Percentiles rank a stretch among this genome's conserved stretches.
These are phyloP conservation scores for Atlantisia rogersi DNA, from an alignment of 2,113 vertebrate genomes.

Conservation along the genomic window DNA sequence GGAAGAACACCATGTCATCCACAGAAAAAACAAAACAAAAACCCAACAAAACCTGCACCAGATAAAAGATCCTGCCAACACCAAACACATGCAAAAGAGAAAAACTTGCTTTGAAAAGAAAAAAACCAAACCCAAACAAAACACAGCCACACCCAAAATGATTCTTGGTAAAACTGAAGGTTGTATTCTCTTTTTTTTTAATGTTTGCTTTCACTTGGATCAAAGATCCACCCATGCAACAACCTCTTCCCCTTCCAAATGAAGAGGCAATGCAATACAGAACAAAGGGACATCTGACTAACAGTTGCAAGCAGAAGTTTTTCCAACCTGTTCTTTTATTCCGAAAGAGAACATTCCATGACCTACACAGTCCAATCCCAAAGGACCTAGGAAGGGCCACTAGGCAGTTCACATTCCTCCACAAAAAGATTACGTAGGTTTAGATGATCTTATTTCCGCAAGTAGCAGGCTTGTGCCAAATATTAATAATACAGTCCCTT, in stretches of 20 bases:
- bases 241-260: background rate
- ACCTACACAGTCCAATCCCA: background rate
- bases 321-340: slow-evolving; percentile 13
- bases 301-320: background rate
- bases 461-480: background rate
- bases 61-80: background rate
- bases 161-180: background rate
- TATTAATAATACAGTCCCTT: slow-evolving; percentile 23
- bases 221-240: background rate
- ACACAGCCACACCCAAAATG: background rate
- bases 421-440: background rate
- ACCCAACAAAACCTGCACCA: too few species aligned
- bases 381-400: slow-evolving; percentile 7
- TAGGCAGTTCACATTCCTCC: slow-evolving; percentile 18
- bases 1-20: background rate
- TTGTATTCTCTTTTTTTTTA: background rate
- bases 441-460: slow-evolving; percentile 39
- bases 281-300: background rate
- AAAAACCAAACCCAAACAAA: background rate
- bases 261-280: background rate
- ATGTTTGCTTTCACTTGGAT: background rate
- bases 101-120: background rate
- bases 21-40: background rate
- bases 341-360: background rate
- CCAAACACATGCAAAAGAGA: background rate